Conservation (phyloP, 2,113 vertebrate genomes). For the Herpetotheres cachinnans region DNA sequence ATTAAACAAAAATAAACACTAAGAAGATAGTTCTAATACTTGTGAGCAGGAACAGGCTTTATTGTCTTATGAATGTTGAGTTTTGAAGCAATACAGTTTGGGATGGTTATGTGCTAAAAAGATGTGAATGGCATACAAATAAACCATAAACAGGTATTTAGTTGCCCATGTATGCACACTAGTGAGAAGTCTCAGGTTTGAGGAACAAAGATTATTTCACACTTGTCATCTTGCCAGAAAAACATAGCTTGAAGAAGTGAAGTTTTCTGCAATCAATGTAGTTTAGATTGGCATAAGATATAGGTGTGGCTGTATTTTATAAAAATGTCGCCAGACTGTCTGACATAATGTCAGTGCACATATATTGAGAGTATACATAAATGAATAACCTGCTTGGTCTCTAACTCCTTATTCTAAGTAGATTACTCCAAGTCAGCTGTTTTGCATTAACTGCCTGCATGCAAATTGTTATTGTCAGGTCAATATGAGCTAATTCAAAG, state of each 20-base stretch:
- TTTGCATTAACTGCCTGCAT: constrained; percentile 6
- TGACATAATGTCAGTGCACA: background rate
- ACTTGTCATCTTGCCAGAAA: background rate
- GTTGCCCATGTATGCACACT: background rate
- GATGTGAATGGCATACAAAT: background rate
- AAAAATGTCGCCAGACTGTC: background rate
- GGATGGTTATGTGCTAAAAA: background rate
- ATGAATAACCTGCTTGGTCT: background rate
- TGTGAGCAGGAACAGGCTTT: background rate
- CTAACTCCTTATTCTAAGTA: background rate
- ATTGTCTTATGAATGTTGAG: background rate
- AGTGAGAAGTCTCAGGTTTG: background rate
- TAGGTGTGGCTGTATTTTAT: background rate
- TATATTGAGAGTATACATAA: background rate
- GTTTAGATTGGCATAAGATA: background rate
- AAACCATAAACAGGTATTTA: background rate
- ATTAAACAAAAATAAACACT: background rate
- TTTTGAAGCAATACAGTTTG: background rate
- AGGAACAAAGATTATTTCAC: background rate
- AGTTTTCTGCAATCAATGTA: background rate
- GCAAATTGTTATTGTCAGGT: constrained; percentile 5
- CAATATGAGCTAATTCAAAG: background rate
- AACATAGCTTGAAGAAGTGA: background rate
- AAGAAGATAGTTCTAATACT: background rate
- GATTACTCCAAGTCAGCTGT: background rate